These are phyloP conservation scores for Tylochromis polylepis DNA, from an alignment of 2,113 vertebrate genomes.

Conservation along the genomic window DNA sequence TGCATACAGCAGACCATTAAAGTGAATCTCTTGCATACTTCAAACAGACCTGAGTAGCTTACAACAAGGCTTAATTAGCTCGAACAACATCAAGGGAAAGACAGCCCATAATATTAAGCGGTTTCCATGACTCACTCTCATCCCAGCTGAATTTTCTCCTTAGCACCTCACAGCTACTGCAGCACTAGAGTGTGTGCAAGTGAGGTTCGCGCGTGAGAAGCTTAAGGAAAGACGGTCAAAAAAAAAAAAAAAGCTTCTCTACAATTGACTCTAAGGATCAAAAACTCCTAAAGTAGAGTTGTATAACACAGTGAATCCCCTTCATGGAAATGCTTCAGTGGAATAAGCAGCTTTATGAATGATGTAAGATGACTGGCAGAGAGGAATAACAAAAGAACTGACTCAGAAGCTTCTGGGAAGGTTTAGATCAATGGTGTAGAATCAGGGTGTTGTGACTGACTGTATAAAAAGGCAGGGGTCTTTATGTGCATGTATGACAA, in stretches of 20 bases:
- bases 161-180: background rate
- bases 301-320: background rate
- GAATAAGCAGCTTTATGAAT: slow-evolving; percentile 46
- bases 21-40: slow-evolving; percentile 33
- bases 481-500: background rate
- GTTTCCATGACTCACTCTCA: slow-evolving; percentile 51
- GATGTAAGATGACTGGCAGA: slow-evolving; percentile 35
- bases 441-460: slow-evolving; percentile 22
- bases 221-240: background rate
- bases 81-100: slow-evolving; percentile 55
- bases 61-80: slow-evolving; percentile 54
- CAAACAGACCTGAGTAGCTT: slow-evolving; percentile 44
- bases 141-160: slow-evolving; percentile 39
- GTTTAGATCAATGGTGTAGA: slow-evolving; percentile 38
- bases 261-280: background rate
- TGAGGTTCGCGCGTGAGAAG: background rate
- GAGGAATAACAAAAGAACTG: slow-evolving; percentile 14
- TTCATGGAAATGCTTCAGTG: background rate
- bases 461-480: background rate
- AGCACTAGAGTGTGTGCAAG: background rate
- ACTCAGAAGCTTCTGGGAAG: slow-evolving; percentile 16
- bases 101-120: slow-evolving; percentile 43
- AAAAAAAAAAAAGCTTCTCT: background rate
- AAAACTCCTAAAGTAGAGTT: background rate
- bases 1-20: slow-evolving; percentile 14